Conservation (phyloP, 2,888 invertebrate genomes). For the Salticus scenicus region DNA sequence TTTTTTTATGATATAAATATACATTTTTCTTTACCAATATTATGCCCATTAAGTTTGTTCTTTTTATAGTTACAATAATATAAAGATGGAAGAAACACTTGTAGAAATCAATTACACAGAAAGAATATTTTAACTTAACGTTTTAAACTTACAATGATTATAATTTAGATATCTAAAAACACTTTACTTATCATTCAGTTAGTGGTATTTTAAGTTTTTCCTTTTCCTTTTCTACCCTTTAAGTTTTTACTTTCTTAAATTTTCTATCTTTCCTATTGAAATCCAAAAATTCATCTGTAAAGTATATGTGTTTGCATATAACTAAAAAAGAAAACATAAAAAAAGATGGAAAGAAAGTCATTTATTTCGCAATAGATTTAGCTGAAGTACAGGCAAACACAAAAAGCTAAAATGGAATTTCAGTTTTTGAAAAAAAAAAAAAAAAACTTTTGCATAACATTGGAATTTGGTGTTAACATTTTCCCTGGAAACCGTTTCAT, state of each 20-base stretch:
- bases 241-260: neutral
- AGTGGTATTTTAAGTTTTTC: too few relatives aligned
- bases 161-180: too few relatives aligned
- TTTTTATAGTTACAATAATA: too few relatives aligned
- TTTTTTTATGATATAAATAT: too few relatives aligned
- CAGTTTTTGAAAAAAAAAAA: neutral
- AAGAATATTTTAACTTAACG: too few relatives aligned
- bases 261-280: neutral
- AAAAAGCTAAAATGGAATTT: neutral
- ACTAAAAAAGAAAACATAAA: neutral
- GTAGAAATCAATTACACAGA: too few relatives aligned
- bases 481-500: neutral
- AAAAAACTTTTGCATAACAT: neutral
- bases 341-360: too few relatives aligned
- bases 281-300: conserved; percentile 1
- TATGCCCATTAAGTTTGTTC: too few relatives aligned
- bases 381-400: neutral
- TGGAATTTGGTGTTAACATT: neutral
- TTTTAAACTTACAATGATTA: too few relatives aligned
- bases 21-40: too few relatives aligned
- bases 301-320: neutral
- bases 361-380: neutral
- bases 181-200: too few relatives aligned
- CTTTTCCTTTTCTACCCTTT: neutral
- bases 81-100: too few relatives aligned